phyloP scores from a whole-genome alignment of 2,888 invertebrate species.

The Zelleria hepariella region DNA sequence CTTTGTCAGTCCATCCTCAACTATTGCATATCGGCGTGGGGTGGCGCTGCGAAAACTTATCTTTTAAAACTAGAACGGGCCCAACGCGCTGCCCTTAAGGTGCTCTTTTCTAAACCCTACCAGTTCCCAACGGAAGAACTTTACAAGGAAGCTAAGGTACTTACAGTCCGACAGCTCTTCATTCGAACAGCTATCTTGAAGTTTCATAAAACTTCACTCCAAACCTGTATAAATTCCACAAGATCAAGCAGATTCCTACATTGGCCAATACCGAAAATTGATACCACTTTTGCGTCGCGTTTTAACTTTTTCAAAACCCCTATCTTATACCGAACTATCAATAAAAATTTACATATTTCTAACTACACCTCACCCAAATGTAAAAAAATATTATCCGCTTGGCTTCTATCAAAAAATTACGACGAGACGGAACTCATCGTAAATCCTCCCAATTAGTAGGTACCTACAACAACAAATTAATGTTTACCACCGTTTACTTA shows the following conservation, averaged over 20 bases:
- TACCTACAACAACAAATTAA: neutral
- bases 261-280: neutral
- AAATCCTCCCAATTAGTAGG: neutral
- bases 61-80: slow-evolving; percentile 1
- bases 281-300: neutral
- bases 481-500: neutral
- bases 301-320: neutral
- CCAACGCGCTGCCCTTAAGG: slow-evolving; percentile 7
- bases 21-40: slow-evolving; percentile 6
- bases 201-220: neutral
- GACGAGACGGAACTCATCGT: neutral
- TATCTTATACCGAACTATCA: neutral
- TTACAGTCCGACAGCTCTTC: neutral
- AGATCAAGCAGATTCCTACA: neutral
- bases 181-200: neutral
- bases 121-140: neutral
- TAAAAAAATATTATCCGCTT: neutral
- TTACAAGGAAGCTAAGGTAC: slow-evolving; percentile 9
- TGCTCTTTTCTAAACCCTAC: slow-evolving; percentile 1
- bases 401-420: neutral
- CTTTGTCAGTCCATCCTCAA: slow-evolving; percentile 3
- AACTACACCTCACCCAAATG: neutral
- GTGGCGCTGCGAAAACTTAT: neutral
- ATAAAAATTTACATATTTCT: neutral
- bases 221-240: neutral